Evolutionary conservation across 2,113 vertebrate species (phyloP).

Genomic region (Pelvicachromis taeniatus): DNA sequence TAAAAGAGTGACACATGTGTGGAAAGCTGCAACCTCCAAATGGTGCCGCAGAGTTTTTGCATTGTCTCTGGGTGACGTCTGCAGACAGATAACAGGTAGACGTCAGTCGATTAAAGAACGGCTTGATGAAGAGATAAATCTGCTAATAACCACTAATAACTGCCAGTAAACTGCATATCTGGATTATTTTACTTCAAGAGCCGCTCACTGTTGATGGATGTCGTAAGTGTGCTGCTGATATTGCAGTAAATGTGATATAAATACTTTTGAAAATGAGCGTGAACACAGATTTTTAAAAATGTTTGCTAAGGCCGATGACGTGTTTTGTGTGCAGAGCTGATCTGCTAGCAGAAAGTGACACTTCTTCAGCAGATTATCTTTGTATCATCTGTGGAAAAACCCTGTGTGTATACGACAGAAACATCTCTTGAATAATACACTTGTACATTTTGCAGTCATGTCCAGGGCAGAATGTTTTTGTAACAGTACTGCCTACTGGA

Average conservation of each 20-base stretch:
- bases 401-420: background rate
- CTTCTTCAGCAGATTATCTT: background rate
- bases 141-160: constrained; percentile 30
- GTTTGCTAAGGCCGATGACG: background rate
- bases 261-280: background rate
- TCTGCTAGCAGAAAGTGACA: background rate
- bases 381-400: background rate
- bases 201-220: background rate
- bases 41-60: background rate
- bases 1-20: constrained; percentile 19
- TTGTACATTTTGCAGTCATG: background rate
- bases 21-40: constrained; percentile 5
- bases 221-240: background rate
- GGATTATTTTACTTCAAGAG: background rate
- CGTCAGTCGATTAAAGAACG: constrained; percentile 8
- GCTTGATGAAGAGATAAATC: constrained; percentile 10
- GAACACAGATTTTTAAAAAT: accelerated
- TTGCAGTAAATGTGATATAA: background rate
- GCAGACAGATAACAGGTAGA: constrained; percentile 10
- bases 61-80: background rate
- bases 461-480: background rate
- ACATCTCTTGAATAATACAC: background rate
- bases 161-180: background rate
- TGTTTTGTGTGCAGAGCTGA: background rate
- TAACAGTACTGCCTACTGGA: background rate